phyloP scores from a whole-genome alignment of 2,113 vertebrate species.

The Galbula dea region DNA sequence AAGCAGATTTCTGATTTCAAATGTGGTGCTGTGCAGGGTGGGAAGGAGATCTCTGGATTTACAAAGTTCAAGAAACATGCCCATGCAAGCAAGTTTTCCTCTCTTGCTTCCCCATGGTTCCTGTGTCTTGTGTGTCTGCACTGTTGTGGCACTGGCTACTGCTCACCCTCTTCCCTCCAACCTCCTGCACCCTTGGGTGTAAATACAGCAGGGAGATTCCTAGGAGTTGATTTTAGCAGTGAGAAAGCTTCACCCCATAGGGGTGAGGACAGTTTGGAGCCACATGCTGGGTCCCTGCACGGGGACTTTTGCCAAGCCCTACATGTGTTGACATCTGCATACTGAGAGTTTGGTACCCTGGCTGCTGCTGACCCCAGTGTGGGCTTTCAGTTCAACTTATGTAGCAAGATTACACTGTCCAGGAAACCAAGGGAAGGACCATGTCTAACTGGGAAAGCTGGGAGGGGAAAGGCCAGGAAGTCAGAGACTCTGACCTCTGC shows the following conservation, averaged over 20 bases:
- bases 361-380: not conserved
- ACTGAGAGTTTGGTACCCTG: not conserved
- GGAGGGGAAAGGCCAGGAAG: not conserved
- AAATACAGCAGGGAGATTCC: not conserved
- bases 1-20: not conserved
- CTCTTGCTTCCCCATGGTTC: accelerated
- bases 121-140: not conserved
- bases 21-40: not conserved
- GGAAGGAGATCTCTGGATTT: not conserved
- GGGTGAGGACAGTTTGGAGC: not conserved
- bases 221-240: not conserved
- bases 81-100: not conserved
- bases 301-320: not conserved
- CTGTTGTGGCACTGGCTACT: accelerated
- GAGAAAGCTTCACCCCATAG: not conserved
- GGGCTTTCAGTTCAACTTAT: not conserved
- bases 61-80: not conserved
- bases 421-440: not conserved
- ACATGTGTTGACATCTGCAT: accelerated
- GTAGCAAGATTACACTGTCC: not conserved
- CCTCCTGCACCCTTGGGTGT: not conserved
- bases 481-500: not conserved
- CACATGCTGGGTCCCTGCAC: accelerated
- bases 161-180: not conserved
- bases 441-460: not conserved